phyloP scores from a whole-genome alignment of 2,113 vertebrate genomes.

The Struthidea cinerea region DNA sequence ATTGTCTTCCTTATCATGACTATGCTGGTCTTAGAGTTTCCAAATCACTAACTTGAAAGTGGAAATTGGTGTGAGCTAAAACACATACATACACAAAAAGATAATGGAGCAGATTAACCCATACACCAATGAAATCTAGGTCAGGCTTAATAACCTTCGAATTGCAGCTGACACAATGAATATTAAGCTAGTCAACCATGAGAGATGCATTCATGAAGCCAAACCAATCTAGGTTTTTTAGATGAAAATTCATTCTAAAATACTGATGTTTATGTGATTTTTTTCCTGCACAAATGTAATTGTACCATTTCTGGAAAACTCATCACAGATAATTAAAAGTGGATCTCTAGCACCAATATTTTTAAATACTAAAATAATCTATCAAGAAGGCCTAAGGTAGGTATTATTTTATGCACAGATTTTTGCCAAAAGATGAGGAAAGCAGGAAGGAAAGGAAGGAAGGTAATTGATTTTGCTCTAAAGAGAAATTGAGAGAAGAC shows the following conservation, averaged over 20 bases:
- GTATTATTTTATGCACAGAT: background rate
- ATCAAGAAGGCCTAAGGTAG: background rate
- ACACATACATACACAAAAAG: background rate
- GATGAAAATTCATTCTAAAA: background rate
- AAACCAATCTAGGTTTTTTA: background rate
- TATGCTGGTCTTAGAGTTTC: conserved; percentile 1
- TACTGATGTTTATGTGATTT: background rate
- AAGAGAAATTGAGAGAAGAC: background rate
- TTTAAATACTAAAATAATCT: background rate
- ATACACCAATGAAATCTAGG: conserved; percentile 41
- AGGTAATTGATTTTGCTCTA: background rate
- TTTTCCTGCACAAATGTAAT: background rate
- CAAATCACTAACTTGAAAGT: background rate
- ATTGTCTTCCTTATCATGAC: background rate
- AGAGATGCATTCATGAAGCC: background rate
- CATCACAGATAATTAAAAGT: background rate
- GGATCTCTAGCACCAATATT: background rate
- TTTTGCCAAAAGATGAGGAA: background rate
- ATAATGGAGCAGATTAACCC: conserved; percentile 37
- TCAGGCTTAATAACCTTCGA: conserved; percentile 52
- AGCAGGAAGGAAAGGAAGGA: background rate
- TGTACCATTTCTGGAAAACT: background rate
- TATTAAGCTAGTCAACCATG: conserved; percentile 7
- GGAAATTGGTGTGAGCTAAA: background rate
- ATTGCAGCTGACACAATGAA: background rate